These are phyloP conservation scores for Pseudolaguvia tuberculata DNA, from an alignment of 2,113 vertebrate genomes.

Conservation along the genomic window DNA sequence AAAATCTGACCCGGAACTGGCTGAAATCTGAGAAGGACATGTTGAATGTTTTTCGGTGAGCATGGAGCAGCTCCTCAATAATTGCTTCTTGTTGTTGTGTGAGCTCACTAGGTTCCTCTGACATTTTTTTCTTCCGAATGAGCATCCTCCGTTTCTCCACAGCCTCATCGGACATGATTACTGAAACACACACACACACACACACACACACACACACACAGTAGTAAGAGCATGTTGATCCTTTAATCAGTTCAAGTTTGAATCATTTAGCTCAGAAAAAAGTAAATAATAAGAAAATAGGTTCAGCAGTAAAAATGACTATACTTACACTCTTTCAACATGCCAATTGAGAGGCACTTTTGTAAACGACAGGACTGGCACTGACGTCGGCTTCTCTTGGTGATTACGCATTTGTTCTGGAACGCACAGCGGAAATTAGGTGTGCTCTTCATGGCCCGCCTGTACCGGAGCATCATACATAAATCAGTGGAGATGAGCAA, in stretches of 20 bases:
- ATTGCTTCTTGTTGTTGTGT: constrained; percentile 57
- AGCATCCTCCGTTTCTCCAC: constrained; percentile 64
- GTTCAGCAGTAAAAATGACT: neutral
- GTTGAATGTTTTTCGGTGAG: constrained; percentile 66
- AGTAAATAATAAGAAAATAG: neutral
- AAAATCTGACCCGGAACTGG: constrained; percentile 63
- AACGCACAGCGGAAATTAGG: constrained; percentile 61
- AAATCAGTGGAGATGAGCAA: no score
- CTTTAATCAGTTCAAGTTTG: neutral
- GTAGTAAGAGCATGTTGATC: neutral
- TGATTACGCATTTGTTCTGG: constrained; percentile 65
- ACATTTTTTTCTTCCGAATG: constrained; percentile 61
- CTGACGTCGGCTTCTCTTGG: constrained; percentile 66
- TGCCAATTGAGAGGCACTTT: constrained; percentile 70
- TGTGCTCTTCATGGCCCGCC: constrained; percentile 65
- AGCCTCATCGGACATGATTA: constrained; percentile 70
- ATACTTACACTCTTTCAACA: constrained; percentile 68
- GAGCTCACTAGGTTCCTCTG: constrained; percentile 36
- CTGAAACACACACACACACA: constrained; percentile 42
- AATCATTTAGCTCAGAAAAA: no score
- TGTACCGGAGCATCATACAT: constrained; percentile 38
- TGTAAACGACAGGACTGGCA: constrained; percentile 71
- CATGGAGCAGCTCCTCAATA: constrained; percentile 61
- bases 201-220: neutral
- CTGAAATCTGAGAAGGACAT: constrained; percentile 62